phyloP scores from a whole-genome alignment of 1,140 invertebrate genomes.

The Bombus confusus region DNA sequence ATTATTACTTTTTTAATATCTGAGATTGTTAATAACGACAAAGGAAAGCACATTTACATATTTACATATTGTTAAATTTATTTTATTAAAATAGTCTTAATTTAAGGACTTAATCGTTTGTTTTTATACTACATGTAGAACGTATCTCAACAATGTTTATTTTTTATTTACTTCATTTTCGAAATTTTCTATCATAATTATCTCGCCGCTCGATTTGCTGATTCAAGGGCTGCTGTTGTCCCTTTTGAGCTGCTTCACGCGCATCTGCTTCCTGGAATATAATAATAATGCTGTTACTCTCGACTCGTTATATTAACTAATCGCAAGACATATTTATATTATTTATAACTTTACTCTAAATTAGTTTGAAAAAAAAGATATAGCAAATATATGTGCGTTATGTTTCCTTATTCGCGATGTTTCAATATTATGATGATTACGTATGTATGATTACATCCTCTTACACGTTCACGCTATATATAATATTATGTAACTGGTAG shows the following conservation, averaged over 20 bases:
- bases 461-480: background rate
- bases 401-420: background rate
- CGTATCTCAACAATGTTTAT: slow-evolving; percentile 1
- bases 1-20: background rate
- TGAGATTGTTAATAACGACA: background rate
- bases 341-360: background rate
- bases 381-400: background rate
- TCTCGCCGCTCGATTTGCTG: slow-evolving; percentile 78
- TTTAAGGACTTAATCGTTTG: slow-evolving; percentile 59
- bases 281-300: background rate
- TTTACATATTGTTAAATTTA: slow-evolving; percentile 21
- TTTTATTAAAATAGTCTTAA: slow-evolving; percentile 43
- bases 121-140: slow-evolving; percentile 37
- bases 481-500: too few relatives aligned
- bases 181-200: slow-evolving; percentile 76
- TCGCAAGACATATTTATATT: too few relatives aligned
- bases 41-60: background rate
- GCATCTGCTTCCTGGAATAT: slow-evolving; percentile 76
- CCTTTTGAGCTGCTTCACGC: slow-evolving; percentile 75
- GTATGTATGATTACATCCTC: background rate
- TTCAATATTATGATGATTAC: too few relatives aligned
- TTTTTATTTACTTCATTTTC: slow-evolving; percentile 28
- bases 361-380: background rate
- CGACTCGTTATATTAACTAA: background rate
- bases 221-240: slow-evolving; percentile 73